phyloP scores from a whole-genome alignment of 2,113 vertebrate species.

The human (Homo sapiens) region DNA sequence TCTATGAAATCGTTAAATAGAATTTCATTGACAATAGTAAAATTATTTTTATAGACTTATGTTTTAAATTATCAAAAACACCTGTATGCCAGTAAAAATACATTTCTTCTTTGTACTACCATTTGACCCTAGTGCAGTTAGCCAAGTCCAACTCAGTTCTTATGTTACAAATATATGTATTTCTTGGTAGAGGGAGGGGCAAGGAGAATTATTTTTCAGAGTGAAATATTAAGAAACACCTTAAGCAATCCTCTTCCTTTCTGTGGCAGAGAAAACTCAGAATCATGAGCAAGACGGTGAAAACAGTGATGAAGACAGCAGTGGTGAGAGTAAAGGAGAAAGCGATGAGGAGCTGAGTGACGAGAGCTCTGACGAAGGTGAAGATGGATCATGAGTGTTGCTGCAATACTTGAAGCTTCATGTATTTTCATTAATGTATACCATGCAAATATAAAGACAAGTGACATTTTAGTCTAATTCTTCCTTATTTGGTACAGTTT shows the following conservation, averaged over 20 bases:
- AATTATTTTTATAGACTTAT: not conserved
- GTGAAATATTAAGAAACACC: not conserved
- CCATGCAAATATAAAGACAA: constrained; percentile 41
- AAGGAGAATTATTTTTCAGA: not conserved
- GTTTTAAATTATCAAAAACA: constrained; percentile 9
- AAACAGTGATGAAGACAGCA: constrained; percentile 70
- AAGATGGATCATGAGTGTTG: not conserved
- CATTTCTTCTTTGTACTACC: not conserved
- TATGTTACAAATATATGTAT: not conserved
- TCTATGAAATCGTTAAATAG: too few species aligned
- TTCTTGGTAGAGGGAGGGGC: not conserved
- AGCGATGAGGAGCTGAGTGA: constrained; percentile 54
- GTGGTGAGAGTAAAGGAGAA: constrained; percentile 66
- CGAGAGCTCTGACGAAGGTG: constrained; percentile 65
- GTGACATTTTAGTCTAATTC: not conserved
- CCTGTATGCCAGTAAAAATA: not conserved
- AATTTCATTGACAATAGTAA: not conserved
- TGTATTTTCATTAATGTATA: not conserved
- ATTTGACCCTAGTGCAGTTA: not conserved
- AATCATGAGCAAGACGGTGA: constrained; percentile 24
- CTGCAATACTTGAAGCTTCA: not conserved
- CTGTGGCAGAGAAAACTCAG: constrained; percentile 72
- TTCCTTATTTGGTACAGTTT: not conserved
- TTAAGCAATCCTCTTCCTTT: constrained; percentile 64
- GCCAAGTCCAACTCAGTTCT: not conserved